Percentiles rank a stretch among this genome's conserved stretches.
phyloP scores from a whole-genome alignment of 2,113 vertebrate genomes.

The Scalopus aquaticus region DNA sequence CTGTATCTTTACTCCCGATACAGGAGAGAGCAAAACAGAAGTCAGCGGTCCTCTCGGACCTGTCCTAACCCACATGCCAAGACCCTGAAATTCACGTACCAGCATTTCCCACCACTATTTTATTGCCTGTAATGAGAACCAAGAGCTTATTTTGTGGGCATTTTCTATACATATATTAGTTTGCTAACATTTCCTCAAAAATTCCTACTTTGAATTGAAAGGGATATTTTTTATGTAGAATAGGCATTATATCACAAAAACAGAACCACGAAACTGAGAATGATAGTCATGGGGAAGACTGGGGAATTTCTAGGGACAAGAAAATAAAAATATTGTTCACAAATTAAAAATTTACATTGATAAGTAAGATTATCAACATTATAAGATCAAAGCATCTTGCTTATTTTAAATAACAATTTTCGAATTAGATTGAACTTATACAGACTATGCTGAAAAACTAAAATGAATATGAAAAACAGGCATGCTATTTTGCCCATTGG shows the following conservation, averaged over 20 bases:
- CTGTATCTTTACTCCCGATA: constrained; percentile 11
- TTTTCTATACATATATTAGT: not conserved
- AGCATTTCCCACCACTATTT: not conserved
- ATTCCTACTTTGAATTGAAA: not conserved
- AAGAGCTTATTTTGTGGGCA: not conserved
- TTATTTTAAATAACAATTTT: constrained; percentile 15
- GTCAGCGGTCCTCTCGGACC: not conserved
- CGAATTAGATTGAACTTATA: not conserved
- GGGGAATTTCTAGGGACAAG: not conserved
- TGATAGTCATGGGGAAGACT: not conserved
- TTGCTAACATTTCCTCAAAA: not conserved
- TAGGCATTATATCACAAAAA: constrained; percentile 36
- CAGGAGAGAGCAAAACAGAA: not conserved
- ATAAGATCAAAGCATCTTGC: not conserved
- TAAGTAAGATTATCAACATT: not conserved
- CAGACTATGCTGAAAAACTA: not conserved
- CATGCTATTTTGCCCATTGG: not conserved
- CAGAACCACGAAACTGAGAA: not conserved
- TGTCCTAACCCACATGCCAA: not conserved
- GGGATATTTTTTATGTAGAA: not conserved
- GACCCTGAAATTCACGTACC: too few species aligned
- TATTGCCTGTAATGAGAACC: not conserved
- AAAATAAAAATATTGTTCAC: not conserved
- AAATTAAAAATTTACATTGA: not conserved
- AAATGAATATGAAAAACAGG: not conserved